Percentiles rank a stretch among this genome's conserved stretches.
Evolutionary conservation across 1,140 invertebrate species (phyloP).

Genomic region (Trichonephila clavipes): DNA sequence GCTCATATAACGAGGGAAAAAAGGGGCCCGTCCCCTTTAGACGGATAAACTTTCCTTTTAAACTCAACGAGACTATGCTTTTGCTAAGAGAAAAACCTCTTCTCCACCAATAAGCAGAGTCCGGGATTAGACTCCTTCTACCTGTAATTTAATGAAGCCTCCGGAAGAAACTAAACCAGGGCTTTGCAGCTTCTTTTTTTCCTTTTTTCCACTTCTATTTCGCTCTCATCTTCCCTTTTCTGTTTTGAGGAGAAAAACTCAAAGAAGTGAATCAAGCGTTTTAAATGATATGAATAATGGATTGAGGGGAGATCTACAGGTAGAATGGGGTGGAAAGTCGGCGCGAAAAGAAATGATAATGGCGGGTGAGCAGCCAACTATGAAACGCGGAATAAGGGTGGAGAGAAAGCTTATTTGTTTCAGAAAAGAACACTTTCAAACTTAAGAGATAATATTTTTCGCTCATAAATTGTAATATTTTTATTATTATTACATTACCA

Average conservation of each 20-base stretch:
- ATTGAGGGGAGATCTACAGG: neutral
- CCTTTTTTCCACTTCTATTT: neutral
- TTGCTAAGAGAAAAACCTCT: neutral
- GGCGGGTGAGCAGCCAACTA: constrained; percentile 55
- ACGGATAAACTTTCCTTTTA: constrained; percentile 33
- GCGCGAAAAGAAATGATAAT: constrained; percentile 14
- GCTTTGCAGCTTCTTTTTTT: neutral
- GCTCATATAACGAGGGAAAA: constrained; percentile 45
- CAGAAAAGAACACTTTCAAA: neutral
- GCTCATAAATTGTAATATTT: neutral
- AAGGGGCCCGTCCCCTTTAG: neutral
- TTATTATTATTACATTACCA: neutral
- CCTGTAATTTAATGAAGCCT: constrained; percentile 71
- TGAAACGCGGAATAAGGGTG: constrained; percentile 11
- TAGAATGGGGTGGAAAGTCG: neutral
- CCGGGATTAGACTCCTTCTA: constrained; percentile 42
- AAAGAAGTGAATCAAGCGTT: constrained; percentile 63
- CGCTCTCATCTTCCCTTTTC: neutral
- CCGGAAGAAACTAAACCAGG: neutral
- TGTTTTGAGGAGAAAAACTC: constrained; percentile 36
- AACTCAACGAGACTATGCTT: constrained; percentile 48
- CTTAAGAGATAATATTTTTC: constrained; percentile 36
- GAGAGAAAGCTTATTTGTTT: constrained; percentile 17
- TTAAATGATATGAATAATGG: constrained; percentile 75
- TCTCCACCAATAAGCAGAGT: constrained; percentile 3